Conservation (phyloP, 2,888 invertebrate species). For the Pristionchus maxplancki region DNA sequence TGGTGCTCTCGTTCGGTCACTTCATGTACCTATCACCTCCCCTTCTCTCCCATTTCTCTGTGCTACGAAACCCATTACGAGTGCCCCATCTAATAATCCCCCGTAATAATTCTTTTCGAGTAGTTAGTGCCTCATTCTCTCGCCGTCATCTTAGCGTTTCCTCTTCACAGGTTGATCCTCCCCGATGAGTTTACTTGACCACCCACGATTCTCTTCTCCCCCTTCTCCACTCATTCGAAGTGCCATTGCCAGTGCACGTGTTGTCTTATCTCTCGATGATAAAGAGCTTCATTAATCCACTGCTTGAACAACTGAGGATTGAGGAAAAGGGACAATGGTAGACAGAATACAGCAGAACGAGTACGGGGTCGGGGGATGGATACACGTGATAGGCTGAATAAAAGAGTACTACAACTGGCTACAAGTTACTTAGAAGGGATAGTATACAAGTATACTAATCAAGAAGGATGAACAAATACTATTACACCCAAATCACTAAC, state of each 20-base stretch:
- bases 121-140: not conserved
- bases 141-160: not conserved
- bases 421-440: not conserved
- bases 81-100: not conserved
- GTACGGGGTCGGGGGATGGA: not conserved
- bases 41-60: not conserved
- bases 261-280: not conserved
- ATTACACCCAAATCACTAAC: not conserved
- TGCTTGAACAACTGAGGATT: slow-evolving; percentile 31
- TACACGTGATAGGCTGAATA: slow-evolving; percentile 1
- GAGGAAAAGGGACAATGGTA: not conserved
- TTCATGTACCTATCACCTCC: not conserved
- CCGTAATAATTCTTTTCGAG: not conserved
- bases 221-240: not conserved
- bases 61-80: slow-evolving; percentile 12
- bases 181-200: slow-evolving; percentile 4
- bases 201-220: slow-evolving; percentile 31
- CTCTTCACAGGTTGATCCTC: not conserved
- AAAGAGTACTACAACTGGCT: slow-evolving; percentile 27
- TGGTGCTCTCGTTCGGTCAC: not conserved
- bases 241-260: slow-evolving; percentile 25
- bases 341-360: not conserved
- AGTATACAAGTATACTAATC: not conserved
- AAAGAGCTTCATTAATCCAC: not conserved
- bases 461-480: no score